Evolutionary conservation across 2,113 vertebrate species (phyloP).

Genomic region (Ivindomyrus marchei): DNA sequence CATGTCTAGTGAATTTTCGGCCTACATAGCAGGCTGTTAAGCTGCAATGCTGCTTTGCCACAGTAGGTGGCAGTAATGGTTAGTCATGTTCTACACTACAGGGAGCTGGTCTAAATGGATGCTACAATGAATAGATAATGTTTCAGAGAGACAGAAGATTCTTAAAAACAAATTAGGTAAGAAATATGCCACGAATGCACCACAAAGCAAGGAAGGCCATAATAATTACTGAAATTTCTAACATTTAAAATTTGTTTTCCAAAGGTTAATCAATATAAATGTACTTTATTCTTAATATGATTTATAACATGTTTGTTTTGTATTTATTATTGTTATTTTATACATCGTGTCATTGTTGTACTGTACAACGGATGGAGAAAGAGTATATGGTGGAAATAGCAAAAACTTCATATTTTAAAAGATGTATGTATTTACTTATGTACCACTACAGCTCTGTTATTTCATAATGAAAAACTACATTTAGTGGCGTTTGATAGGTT

Average conservation of each 20-base stretch:
- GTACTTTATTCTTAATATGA: not conserved
- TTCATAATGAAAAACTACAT: not conserved
- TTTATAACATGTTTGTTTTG: not conserved
- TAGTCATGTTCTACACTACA: slow-evolving; percentile 40
- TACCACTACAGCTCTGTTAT: not conserved
- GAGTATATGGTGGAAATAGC: not conserved
- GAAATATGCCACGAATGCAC: not conserved
- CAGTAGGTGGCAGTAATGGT: slow-evolving; percentile 62
- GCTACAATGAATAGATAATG: not conserved
- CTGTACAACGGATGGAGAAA: not conserved
- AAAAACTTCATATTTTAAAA: slow-evolving; percentile 10
- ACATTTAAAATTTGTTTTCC: not conserved
- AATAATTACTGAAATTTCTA: not conserved
- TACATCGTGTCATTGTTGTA: too few species aligned
- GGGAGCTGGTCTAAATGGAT: slow-evolving; percentile 34
- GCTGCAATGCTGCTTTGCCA: slow-evolving; percentile 54
- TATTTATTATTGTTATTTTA: not conserved
- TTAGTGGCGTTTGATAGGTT: not conserved
- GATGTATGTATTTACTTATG: not conserved
- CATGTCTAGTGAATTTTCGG: slow-evolving; percentile 56
- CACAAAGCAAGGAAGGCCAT: not conserved
- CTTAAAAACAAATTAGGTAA: not conserved
- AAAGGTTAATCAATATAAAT: not conserved
- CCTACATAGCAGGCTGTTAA: slow-evolving; percentile 43
- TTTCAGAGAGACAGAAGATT: not conserved